Percentiles rank a stretch among this genome's conserved stretches.
Evolutionary conservation across 2,797 vertebrate genomes (phyloP).

Genomic region (Selene dorsalis): DNA sequence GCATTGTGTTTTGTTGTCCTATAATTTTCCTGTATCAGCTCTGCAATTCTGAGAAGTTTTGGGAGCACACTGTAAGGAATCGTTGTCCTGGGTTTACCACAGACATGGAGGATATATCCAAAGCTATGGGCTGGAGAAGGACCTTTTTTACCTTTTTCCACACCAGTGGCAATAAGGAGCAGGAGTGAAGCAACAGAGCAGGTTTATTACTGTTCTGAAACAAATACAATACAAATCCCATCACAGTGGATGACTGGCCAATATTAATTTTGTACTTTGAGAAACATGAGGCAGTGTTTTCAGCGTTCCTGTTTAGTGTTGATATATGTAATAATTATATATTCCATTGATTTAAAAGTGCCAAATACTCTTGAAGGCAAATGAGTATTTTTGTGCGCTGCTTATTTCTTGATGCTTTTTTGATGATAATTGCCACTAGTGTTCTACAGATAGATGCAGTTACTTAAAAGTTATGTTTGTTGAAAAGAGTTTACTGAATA

Average conservation of each 20-base stretch:
- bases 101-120: constrained; percentile 78
- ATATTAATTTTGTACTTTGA: neutral
- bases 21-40: constrained; percentile 66
- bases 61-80: constrained; percentile 79
- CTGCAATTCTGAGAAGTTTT: constrained; percentile 80
- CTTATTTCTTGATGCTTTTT: neutral
- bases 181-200: constrained; percentile 18
- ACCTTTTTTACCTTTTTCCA: constrained; percentile 79
- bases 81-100: constrained; percentile 68
- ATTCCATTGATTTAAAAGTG: neutral
- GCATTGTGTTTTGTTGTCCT: constrained; percentile 32
- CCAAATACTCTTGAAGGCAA: constrained; percentile 15
- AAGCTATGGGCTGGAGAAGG: constrained; percentile 80
- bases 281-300: constrained; percentile 8
- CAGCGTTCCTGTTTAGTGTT: neutral
- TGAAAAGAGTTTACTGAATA: constrained; percentile 1
- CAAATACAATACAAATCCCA: constrained; percentile 3
- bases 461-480: constrained; percentile 6
- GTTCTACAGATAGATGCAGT: neutral
- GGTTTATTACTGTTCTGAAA: constrained; percentile 12
- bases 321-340: neutral
- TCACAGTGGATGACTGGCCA: neutral
- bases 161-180: neutral
- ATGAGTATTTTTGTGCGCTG: neutral
- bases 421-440: neutral